Base-by-base conservation (phyloP, 2,113 vertebrate genomes). In the Todiramphus saurophagus region DNA sequence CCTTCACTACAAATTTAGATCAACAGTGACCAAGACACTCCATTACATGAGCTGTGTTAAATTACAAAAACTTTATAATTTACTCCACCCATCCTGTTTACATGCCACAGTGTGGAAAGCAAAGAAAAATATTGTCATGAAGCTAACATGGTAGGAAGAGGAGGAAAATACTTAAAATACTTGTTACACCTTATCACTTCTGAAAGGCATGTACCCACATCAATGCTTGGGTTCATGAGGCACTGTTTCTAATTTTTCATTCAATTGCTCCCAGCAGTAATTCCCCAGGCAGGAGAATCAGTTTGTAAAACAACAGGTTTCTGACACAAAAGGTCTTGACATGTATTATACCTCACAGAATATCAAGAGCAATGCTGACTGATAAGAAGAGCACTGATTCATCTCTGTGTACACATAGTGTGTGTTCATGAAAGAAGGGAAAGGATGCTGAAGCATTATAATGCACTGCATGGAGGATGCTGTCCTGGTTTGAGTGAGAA, bases 41-140 rank as follows among this genome's bases (percentile, higher is more conserved):
- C 41, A 27, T 91, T 84, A 84, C 84, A 67, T 43, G 64, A 84
- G 18, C 44, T 7, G 1, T 13, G 11, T 16, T 87, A 58, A 87
- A 44, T 48, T 78, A 58, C 18, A 63, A 41, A 56, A 68, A 7
- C 12, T 89, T 91, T 46, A 67, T 17, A 17, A 16, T 84, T 91
- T 67, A 43, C 43, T 63, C 51, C 87, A 82, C 84, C 69, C 56
- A 64, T 95, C 51, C 87, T 84, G 43, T 87, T 93, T 87, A 63
- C 43, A 19, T 59, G 15, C 13, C 12, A 78, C 35, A 11, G 11
- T 48, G 33, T 33, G 43, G 69, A 84, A 87, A 67, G 46, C 6
- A 55, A 50, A 75, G 16, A 23, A 84, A 93, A 78, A 75, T 59
- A 59, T 19, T 16, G 3, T 48, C 19, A 43, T 44, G 55, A 46